phyloP scores from a whole-genome alignment of 2,797 vertebrate species.

The Philypnodon macrostomus region DNA sequence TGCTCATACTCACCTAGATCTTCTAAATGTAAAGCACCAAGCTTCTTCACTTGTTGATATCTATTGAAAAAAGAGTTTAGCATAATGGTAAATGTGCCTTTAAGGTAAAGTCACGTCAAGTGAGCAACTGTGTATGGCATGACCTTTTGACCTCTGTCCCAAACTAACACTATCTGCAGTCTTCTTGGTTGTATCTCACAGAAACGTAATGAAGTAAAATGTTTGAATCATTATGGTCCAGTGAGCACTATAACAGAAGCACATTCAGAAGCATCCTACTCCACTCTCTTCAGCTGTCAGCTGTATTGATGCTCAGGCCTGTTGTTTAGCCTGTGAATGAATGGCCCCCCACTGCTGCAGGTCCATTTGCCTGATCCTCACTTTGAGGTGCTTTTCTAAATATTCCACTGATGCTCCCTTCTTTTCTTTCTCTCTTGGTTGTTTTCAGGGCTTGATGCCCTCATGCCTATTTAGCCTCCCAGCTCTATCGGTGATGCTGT shows the following conservation, averaged over 20 bases:
- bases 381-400: slow-evolving; percentile 47
- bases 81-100: slow-evolving; percentile 16
- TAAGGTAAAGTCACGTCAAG: slow-evolving; percentile 15
- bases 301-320: slow-evolving; percentile 26
- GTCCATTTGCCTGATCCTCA: slow-evolving; percentile 61
- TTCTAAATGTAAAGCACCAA: slow-evolving; percentile 17
- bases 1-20: slow-evolving; percentile 2
- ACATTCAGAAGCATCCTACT: slow-evolving; percentile 11
- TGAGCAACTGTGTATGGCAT: no score
- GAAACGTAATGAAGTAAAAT: background rate
- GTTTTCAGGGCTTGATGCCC: slow-evolving; percentile 42
- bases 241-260: background rate
- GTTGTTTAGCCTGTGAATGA: slow-evolving; percentile 55
- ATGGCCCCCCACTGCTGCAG: slow-evolving; percentile 51
- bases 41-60: slow-evolving; percentile 17
- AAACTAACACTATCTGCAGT: no score
- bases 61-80: background rate
- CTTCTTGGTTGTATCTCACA: no score
- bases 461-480: slow-evolving; percentile 57
- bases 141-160: no score
- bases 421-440: background rate
- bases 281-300: slow-evolving; percentile 22
- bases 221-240: background rate
- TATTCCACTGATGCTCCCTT: slow-evolving; percentile 43
- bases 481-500: slow-evolving; percentile 47